Evolutionary conservation across 2,113 vertebrate genomes (phyloP).

Genomic region (Scolopax mira): DNA sequence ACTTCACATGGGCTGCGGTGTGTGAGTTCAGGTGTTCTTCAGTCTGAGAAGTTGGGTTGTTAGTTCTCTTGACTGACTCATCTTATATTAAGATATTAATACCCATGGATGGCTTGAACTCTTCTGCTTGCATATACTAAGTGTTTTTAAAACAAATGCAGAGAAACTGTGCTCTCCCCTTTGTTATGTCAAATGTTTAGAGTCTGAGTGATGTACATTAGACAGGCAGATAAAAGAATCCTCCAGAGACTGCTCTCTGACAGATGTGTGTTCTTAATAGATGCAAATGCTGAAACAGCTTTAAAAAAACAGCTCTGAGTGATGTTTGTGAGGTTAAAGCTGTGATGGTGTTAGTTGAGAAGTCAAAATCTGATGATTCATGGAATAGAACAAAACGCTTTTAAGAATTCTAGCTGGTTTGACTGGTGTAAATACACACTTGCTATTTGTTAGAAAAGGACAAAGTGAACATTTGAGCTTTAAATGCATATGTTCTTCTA

Average conservation of each 20-base stretch:
- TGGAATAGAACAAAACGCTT: conserved; percentile 32
- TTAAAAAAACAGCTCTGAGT: background rate
- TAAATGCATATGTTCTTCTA: background rate
- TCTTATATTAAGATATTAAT: background rate
- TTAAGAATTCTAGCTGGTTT: conserved; percentile 1
- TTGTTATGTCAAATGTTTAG: background rate
- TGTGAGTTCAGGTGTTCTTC: background rate
- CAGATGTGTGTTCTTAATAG: conserved; percentile 22
- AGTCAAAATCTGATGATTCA: conserved; percentile 53
- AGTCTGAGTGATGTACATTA: background rate
- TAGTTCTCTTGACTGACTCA: conserved; percentile 22
- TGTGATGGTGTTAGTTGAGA: conserved; percentile 30
- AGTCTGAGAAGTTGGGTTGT: background rate
- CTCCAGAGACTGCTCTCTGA: background rate
- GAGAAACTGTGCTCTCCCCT: background rate
- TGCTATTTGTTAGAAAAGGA: conserved; percentile 36
- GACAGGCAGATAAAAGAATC: conserved; percentile 19
- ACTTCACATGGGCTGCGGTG: background rate
- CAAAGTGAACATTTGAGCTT: conserved; percentile 37
- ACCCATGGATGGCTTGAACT: background rate
- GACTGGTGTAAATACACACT: conserved; percentile 24
- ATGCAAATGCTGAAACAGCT: background rate
- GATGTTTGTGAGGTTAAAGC: background rate
- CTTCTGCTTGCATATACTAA: background rate
- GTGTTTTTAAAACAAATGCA: background rate